phyloP scores from a whole-genome alignment of 2,113 vertebrate species.

The Talpa occidentalis region DNA sequence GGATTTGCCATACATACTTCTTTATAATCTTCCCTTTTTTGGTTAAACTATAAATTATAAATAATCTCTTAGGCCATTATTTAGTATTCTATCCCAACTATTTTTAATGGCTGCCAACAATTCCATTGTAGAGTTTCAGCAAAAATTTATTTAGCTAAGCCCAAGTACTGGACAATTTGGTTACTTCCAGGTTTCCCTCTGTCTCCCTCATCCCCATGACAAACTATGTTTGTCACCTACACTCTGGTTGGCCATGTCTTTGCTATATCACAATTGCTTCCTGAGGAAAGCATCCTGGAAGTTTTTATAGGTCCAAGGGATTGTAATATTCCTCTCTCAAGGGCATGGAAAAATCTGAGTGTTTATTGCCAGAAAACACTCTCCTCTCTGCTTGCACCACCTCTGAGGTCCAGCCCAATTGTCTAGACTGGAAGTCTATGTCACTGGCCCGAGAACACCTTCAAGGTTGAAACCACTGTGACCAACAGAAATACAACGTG shows the following conservation, averaged over 20 bases:
- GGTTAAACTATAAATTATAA: neutral
- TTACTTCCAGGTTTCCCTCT: neutral
- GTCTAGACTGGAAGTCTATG: neutral
- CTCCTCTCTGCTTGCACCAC: neutral
- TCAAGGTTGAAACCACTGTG: neutral
- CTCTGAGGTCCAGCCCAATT: neutral
- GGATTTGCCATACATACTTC: neutral
- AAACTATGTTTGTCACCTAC: neutral
- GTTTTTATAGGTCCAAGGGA: neutral
- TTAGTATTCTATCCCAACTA: neutral
- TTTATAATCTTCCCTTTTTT: neutral
- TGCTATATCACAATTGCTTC: neutral
- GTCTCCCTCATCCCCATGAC: neutral
- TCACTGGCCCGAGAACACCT: neutral
- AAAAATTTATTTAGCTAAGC: neutral
- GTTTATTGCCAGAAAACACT: neutral
- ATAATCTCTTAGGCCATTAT: neutral
- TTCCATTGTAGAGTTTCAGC: neutral
- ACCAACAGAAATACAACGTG: neutral
- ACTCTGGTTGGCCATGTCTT: neutral
- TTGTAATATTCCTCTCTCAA: neutral
- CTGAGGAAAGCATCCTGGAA: neutral
- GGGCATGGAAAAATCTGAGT: neutral
- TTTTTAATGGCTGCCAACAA: slow-evolving; percentile 6
- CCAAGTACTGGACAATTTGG: neutral